These are phyloP conservation scores for Coracias cyanogaster DNA, from an alignment of 2,797 vertebrate genomes.

Conservation along the genomic window DNA sequence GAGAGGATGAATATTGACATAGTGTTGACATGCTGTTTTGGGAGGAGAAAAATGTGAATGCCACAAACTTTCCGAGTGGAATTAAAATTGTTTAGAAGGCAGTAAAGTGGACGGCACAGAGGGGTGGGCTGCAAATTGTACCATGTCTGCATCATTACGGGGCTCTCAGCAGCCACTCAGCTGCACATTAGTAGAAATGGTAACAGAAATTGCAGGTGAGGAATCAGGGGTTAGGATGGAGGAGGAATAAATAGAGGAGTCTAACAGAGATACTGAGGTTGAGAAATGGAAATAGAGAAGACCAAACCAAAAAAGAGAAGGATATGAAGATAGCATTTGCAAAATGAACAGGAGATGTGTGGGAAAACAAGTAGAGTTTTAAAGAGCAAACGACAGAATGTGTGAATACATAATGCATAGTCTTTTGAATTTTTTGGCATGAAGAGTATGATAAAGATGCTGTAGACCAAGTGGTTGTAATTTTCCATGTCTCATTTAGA, in stretches of 20 bases:
- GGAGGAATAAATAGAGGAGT: neutral
- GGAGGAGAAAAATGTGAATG: neutral
- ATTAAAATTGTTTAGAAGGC: neutral
- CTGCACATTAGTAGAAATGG: neutral
- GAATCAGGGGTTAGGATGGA: neutral
- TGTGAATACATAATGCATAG: slow-evolving; percentile 47
- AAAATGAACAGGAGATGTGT: slow-evolving; percentile 50
- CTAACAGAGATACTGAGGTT: neutral
- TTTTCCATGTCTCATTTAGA: slow-evolving; percentile 23
- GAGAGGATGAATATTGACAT: neutral
- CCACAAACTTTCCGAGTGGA: neutral
- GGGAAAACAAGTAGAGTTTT: slow-evolving; percentile 52
- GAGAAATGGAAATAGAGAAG: neutral
- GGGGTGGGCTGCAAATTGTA: neutral
- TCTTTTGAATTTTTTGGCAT: slow-evolving; percentile 44
- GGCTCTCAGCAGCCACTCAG: neutral
- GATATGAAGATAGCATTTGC: neutral
- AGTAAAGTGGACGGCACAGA: neutral
- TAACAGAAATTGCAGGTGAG: neutral
- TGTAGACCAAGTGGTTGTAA: slow-evolving; percentile 17
- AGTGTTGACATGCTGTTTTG: neutral
- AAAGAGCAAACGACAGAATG: slow-evolving; percentile 47
- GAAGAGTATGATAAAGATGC: slow-evolving; percentile 22
- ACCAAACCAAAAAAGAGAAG: neutral
- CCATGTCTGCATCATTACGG: neutral